Base-by-base conservation (phyloP, 2,113 vertebrate genomes). In the Colinus virginianus region DNA sequence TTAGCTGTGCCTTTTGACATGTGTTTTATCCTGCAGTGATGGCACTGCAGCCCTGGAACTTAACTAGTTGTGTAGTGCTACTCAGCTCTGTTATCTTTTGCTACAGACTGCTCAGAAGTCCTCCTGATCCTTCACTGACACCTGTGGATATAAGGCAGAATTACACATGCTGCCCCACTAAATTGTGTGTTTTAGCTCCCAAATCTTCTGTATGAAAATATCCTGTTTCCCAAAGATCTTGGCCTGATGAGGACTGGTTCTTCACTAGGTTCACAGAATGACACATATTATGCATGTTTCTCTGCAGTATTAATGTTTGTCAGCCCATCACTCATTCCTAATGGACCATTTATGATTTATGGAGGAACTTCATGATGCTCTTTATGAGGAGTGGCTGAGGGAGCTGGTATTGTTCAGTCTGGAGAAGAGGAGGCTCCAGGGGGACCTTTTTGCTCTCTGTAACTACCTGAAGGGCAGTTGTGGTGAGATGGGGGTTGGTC, bases 41-140 rank as follows among this genome's bases (percentile, higher is more conserved):
- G 23, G 43, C 3, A 13, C 30, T 78, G 14, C 3, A 48, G 6
- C 15, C 11, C 15, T 16, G 17, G 32, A 75, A 38, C 22, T 77
- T 11, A 15, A 2, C 32, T 32, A 1, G n/a, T n/a, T n/a, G n/a
- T 2, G 2, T n/a, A 48, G 8, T 30, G 71, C 8, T 22, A 11
- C 25, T 2, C 21, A 20, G 0, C 10, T 16, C 17, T 4, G 1
- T 5, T 4, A 0, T 17, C 51, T 88, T 90, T 34, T 19, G 1
- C 14, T 4, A 13, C 20, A 2, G 23, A 63, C 58, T 8, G 8
- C 11, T 26, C 6, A 25, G 21, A 42, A 87, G 59, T 4, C 18
- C 5, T 53, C 28, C 51, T 0, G 11, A 89, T 95, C 93, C 90
- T 96, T 82, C n/a, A 84, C 90, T 96, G 95, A 95, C 96, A 96